Evolutionary conservation across 2,888 invertebrate genomes (phyloP).

Genomic region (Drosophila infuscata): DNA sequence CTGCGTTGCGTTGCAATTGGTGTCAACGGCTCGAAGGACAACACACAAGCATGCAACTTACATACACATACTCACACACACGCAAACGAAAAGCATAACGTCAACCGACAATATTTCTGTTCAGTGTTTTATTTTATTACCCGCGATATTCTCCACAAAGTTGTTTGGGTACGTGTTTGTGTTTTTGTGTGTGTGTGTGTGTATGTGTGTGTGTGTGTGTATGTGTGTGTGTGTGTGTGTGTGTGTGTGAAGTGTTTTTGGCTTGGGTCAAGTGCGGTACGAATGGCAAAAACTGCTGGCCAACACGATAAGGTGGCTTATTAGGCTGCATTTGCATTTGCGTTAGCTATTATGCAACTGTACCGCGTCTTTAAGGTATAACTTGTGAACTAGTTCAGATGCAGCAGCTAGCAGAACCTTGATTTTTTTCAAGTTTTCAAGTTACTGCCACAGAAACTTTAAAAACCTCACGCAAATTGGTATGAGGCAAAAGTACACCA

Average conservation of each 20-base stretch:
- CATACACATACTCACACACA: conserved; percentile 8
- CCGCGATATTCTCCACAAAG: conserved; percentile 15
- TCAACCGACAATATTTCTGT: background rate
- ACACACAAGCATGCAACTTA: background rate
- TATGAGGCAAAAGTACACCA: conserved; percentile 65
- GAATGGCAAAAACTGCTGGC: conserved; percentile 14
- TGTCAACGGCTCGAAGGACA: conserved; percentile 73
- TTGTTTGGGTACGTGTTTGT: background rate
- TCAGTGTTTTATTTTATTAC: conserved; percentile 2
- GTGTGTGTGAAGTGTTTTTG: conserved; percentile 21
- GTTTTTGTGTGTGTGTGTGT: background rate
- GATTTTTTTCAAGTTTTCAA: conserved; percentile 38
- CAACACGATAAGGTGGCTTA: conserved; percentile 57
- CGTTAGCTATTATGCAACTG: conserved; percentile 40
- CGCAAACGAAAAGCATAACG: background rate
- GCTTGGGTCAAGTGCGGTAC: conserved; percentile 64
- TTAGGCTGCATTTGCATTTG: conserved; percentile 40
- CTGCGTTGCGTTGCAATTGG: conserved; percentile 49
- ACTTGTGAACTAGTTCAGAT: conserved; percentile 44
- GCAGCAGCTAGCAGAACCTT: conserved; percentile 11
- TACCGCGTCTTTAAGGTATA: conserved; percentile 27
- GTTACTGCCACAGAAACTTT: conserved; percentile 22
- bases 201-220: conserved; percentile 2
- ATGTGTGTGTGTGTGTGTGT: background rate
- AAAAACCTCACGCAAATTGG: conserved; percentile 70